Percentiles rank a stretch among this genome's conserved stretches.
phyloP scores from a whole-genome alignment of 2,113 vertebrate genomes.

The Andinoacara biseriatus region DNA sequence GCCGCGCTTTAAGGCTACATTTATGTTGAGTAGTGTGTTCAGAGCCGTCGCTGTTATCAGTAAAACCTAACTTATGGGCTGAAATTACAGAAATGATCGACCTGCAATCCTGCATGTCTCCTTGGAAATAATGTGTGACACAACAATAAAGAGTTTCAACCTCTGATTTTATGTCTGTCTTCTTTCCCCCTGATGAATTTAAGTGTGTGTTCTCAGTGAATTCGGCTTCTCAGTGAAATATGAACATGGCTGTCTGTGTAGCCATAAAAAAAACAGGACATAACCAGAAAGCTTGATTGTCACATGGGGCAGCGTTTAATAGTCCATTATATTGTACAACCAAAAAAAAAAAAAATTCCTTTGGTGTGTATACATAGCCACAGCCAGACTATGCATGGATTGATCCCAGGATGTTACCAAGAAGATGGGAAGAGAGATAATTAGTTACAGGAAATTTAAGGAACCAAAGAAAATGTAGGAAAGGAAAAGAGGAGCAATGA shows the following conservation, averaged over 20 bases:
- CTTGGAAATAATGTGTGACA: constrained; percentile 71
- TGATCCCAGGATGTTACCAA: constrained; percentile 85
- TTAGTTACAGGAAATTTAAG: constrained; percentile 27
- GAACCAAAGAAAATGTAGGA: constrained; percentile 18
- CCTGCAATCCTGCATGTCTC: constrained; percentile 80
- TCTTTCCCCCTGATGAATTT: background rate
- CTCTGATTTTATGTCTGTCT: constrained; percentile 9
- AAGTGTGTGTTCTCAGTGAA: background rate
- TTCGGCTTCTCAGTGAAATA: accelerated
- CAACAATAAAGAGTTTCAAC: constrained; percentile 78
- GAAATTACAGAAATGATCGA: constrained; percentile 66
- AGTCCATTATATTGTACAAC: constrained; percentile 76
- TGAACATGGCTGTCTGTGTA: background rate
- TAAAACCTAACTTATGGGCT: constrained; percentile 63
- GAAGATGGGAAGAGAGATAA: constrained; percentile 40
- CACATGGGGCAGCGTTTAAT: constrained; percentile 80
- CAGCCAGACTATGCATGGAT: constrained; percentile 68
- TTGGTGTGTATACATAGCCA: constrained; percentile 66
- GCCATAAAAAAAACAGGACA: constrained; percentile 5
- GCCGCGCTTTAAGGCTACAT: constrained; percentile 59
- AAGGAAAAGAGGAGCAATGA: background rate
- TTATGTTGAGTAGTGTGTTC: constrained; percentile 68
- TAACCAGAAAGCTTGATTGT: constrained; percentile 59
- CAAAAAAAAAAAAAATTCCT: constrained; percentile 54
- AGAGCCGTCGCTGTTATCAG: constrained; percentile 63